phyloP scores from a whole-genome alignment of 2,888 invertebrate genomes.

The Callimorpha dominula region DNA sequence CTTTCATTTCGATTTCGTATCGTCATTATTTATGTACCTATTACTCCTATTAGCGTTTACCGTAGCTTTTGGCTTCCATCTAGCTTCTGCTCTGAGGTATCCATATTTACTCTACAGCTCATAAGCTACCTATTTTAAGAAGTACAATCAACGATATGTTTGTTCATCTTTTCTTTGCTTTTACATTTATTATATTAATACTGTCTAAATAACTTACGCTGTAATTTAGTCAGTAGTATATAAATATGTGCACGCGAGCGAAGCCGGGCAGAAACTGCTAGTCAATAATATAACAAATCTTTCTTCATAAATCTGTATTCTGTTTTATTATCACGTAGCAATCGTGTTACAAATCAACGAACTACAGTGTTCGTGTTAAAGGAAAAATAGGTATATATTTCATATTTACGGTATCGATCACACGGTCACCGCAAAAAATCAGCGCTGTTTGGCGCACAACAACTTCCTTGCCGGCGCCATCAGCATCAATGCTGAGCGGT shows the following conservation, averaged over 20 bases:
- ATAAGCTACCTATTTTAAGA: too few species aligned
- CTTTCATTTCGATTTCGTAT: conserved; percentile 11
- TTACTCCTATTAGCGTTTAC: neutral
- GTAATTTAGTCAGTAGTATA: neutral
- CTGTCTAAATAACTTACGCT: neutral
- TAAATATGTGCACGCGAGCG: too few species aligned
- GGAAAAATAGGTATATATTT: neutral
- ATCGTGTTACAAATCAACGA: neutral
- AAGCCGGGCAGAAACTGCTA: too few species aligned
- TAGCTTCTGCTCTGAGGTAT: neutral
- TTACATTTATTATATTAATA: too few species aligned
- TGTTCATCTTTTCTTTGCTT: too few species aligned
- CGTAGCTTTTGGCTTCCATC: neutral
- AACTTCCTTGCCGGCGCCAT: too few species aligned
- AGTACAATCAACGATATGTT: too few species aligned
- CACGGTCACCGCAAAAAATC: too few species aligned
- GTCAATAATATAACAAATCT: neutral
- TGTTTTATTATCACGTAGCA: neutral
- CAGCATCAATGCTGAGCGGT: too few species aligned
- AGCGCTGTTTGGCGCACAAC: neutral
- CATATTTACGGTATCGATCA: neutral
- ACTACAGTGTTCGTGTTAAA: neutral
- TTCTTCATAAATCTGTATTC: neutral
- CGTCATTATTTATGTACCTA: neutral
- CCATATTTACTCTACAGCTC: too few species aligned